Evolutionary conservation across 2,113 vertebrate species (phyloP).

Genomic region (Otocyon megalotis): DNA sequence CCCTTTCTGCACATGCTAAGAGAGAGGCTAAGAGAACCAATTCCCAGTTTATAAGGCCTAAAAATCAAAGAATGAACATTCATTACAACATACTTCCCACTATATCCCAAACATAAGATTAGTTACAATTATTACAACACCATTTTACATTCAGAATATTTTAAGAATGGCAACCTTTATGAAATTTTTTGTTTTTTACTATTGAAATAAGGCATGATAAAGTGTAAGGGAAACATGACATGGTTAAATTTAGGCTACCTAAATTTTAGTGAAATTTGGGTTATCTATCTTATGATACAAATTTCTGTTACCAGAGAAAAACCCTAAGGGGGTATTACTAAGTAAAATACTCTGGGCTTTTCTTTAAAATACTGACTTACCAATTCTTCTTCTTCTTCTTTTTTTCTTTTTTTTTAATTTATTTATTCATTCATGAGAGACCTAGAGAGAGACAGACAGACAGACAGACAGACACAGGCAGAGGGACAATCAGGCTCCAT

Average conservation of each 20-base stretch:
- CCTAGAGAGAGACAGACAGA: too few species aligned
- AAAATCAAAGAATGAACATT: background rate
- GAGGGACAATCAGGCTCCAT: too few species aligned
- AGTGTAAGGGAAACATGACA: background rate
- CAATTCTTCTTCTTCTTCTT: too few species aligned
- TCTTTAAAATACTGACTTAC: background rate
- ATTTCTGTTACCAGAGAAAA: background rate
- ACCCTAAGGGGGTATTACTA: background rate
- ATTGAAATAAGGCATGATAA: background rate
- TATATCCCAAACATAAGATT: background rate
- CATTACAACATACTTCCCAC: background rate
- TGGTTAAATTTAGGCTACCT: background rate
- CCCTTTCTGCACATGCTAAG: background rate
- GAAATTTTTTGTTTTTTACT: conserved; percentile 19
- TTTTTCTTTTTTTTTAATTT: too few species aligned
- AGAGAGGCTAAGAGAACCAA: background rate
- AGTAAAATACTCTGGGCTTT: background rate
- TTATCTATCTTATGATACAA: background rate
- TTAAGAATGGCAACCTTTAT: background rate
- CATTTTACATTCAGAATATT: background rate
- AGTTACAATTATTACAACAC: background rate
- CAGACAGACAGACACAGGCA: too few species aligned
- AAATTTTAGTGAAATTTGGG: background rate
- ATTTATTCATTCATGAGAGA: too few species aligned
- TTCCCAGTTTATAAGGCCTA: background rate